Conservation (phyloP, 2,113 vertebrate species). For the Ancistrus triradiatus region DNA sequence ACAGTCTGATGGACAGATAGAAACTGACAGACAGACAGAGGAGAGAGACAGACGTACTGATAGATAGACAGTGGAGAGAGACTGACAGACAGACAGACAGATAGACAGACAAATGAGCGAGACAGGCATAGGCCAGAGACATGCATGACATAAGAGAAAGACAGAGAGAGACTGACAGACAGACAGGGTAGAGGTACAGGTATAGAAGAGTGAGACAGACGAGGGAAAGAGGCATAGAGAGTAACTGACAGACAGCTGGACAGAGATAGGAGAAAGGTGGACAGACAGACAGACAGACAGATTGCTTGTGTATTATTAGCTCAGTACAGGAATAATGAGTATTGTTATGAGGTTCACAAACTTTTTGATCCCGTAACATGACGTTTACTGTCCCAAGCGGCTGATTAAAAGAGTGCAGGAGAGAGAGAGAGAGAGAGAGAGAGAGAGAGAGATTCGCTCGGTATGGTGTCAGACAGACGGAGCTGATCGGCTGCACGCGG, state of each 20-base stretch:
- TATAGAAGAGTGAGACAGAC: background rate
- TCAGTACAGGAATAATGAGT: too few species aligned
- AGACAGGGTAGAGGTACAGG: background rate
- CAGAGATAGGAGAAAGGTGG: background rate
- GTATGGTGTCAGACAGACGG: slow-evolving; percentile 21
- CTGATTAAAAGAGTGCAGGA: background rate
- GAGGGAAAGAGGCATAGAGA: slow-evolving; percentile 1
- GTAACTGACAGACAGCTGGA: background rate
- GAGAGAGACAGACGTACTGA: too few species aligned
- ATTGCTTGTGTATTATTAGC: too few species aligned
- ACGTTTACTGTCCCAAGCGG: background rate
- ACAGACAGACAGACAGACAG: background rate
- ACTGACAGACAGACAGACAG: too few species aligned
- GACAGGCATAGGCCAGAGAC: too few species aligned
- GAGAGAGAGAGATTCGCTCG: slow-evolving; percentile 26
- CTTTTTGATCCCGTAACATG: too few species aligned
- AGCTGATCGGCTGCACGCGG: slow-evolving; percentile 27
- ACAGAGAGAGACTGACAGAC: background rate
- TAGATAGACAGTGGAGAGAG: too few species aligned
- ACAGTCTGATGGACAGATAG: too few species aligned
- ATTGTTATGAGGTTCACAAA: too few species aligned
- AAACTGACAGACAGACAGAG: too few species aligned
- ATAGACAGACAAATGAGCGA: too few species aligned
- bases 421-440: slow-evolving; percentile 7
- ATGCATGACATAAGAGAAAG: too few species aligned